Evolutionary conservation across 2,113 vertebrate genomes (phyloP).

Genomic region (Lanius ludovicianus): DNA sequence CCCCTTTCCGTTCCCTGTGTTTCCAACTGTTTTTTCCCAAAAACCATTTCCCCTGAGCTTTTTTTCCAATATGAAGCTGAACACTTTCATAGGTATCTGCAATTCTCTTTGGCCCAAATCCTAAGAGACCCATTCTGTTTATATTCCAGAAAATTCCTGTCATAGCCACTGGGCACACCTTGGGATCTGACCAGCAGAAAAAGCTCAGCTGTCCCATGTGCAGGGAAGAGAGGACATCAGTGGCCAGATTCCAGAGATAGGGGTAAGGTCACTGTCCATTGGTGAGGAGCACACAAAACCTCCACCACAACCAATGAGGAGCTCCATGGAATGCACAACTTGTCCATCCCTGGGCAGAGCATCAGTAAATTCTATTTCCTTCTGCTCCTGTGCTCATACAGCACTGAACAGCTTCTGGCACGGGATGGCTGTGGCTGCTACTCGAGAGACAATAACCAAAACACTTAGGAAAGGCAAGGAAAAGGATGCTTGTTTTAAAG

Average conservation of each 20-base stretch:
- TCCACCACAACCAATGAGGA: not conserved
- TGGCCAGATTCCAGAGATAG: not conserved
- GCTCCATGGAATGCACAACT: rapidly evolving
- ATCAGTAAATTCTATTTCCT: not conserved
- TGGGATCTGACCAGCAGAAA: not conserved
- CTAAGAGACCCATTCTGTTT: not conserved
- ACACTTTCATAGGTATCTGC: not conserved
- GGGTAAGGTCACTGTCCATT: not conserved
- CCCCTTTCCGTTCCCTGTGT: not conserved
- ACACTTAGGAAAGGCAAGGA: not conserved
- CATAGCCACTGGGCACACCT: not conserved
- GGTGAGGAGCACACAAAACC: not conserved
- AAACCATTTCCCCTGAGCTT: not conserved
- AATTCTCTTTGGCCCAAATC: not conserved
- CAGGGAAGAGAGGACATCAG: not conserved
- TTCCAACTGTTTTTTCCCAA: not conserved
- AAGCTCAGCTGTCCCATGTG: not conserved
- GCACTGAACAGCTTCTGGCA: not conserved
- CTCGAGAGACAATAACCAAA: not conserved
- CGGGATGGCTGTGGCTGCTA: not conserved
- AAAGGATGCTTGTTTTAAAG: not conserved
- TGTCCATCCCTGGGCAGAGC: not conserved
- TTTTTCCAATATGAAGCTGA: not conserved
- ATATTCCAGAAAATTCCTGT: not conserved
- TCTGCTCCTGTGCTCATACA: not conserved